These are phyloP conservation scores for Asarcornis scutulata DNA, from an alignment of 2,113 vertebrate genomes.

Conservation along the genomic window DNA sequence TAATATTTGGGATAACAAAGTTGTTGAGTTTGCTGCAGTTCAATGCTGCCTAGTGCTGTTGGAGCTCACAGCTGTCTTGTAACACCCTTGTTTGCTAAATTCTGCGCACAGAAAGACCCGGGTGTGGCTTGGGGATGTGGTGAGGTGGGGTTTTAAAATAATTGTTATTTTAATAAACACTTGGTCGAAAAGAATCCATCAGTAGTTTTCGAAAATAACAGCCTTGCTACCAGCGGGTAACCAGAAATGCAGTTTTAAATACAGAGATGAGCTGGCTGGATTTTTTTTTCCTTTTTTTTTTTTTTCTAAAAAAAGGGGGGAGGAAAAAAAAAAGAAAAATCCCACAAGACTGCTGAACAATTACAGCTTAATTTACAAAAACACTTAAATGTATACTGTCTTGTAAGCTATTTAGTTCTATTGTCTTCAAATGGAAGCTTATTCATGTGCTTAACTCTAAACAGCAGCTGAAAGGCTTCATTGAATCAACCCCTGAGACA, in stretches of 20 bases:
- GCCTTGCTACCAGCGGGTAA: neutral
- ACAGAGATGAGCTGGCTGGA: neutral
- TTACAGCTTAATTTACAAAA: constrained; percentile 49
- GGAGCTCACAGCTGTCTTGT: neutral
- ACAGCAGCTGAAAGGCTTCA: constrained; percentile 15
- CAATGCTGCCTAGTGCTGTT: neutral
- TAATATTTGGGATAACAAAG: constrained; percentile 48
- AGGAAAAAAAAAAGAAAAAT: neutral
- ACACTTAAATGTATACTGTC: constrained; percentile 34
- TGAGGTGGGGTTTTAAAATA: constrained; percentile 12
- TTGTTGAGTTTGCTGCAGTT: constrained; percentile 45
- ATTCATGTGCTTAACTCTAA: neutral
- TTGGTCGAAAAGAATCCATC: neutral
- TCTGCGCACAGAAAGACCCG: neutral
- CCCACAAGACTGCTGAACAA: constrained; percentile 8
- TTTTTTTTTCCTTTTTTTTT: neutral
- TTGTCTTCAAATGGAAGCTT: constrained; percentile 48
- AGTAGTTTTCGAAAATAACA: constrained; percentile 26
- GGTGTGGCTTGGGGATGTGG: neutral
- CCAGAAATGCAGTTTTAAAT: neutral
- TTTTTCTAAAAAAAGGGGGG: neutral
- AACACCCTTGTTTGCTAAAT: constrained; percentile 6
- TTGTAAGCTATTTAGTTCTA: constrained; percentile 40
- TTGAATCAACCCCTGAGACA: constrained; percentile 28
- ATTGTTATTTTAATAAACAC: constrained; percentile 38